These are phyloP conservation scores for Amia ocellicauda DNA, from an alignment of 2,113 vertebrate species.

Conservation along the genomic window DNA sequence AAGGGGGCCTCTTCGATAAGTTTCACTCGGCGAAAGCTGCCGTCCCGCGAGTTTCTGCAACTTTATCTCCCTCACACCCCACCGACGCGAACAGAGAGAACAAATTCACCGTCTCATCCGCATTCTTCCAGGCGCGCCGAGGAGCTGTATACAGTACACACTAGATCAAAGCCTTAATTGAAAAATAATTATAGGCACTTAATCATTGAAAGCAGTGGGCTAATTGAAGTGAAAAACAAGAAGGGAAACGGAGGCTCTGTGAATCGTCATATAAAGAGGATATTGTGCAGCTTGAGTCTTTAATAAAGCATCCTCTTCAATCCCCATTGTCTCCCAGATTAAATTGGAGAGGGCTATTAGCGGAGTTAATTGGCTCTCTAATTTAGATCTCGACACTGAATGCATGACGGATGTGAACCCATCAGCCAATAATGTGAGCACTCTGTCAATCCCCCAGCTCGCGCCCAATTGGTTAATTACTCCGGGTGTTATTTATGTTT, in stretches of 20 bases:
- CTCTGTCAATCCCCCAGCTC: constrained; percentile 84
- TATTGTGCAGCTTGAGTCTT: constrained; percentile 93
- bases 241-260: constrained; percentile 82
- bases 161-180: constrained; percentile 99
- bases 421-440: constrained; percentile 86
- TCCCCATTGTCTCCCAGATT: constrained; percentile 98
- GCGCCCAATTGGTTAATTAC: constrained; percentile 77
- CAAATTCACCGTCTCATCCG: constrained; percentile 64
- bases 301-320: constrained; percentile 92
- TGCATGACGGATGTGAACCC: constrained; percentile 92
- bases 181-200: constrained; percentile 99
- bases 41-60: constrained; percentile 30
- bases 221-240: constrained; percentile 98
- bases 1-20: constrained; percentile 24
- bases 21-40: constrained; percentile 25
- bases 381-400: constrained; percentile 98
- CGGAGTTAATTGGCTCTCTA: constrained; percentile 99
- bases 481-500: constrained; percentile 60
- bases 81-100: constrained; percentile 56
- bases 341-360: constrained; percentile 99
- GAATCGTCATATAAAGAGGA: constrained; percentile 92
- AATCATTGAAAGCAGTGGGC: constrained; percentile 96
- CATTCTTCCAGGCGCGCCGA: constrained; percentile 53
- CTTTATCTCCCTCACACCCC: constrained; percentile 49
- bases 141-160: constrained; percentile 72